Conservation (phyloP, 2,888 invertebrate species). For the Leptinotarsa rubiginosa region DNA sequence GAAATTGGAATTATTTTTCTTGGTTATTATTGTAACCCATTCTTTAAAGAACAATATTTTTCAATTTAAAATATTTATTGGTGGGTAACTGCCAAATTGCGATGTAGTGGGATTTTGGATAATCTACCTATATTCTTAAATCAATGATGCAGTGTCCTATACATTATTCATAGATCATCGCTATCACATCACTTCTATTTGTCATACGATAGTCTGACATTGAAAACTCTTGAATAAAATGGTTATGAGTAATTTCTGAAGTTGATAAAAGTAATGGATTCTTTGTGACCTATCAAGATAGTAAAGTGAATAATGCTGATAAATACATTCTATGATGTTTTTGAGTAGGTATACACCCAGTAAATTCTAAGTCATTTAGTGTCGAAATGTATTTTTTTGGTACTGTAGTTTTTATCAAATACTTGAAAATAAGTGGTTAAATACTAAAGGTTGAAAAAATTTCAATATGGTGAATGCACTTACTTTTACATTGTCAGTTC, state of each 20-base stretch:
- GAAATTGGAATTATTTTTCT: too few relatives aligned
- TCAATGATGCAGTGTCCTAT: slow-evolving; percentile 5
- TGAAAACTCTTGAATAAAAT: background rate
- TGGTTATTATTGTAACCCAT: too few relatives aligned
- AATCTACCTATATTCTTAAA: background rate
- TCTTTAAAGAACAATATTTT: too few relatives aligned
- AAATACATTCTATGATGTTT: slow-evolving; percentile 7
- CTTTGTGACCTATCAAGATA: background rate
- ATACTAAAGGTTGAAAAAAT: too few relatives aligned
- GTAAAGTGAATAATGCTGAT: slow-evolving; percentile 20
- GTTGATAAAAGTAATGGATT: background rate
- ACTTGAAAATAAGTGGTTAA: too few relatives aligned
- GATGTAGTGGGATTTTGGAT: too few relatives aligned
- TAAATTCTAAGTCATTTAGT: slow-evolving; percentile 1
- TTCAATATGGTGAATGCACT: background rate
- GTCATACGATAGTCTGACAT: background rate
- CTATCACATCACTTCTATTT: background rate
- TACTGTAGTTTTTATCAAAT: too few relatives aligned
- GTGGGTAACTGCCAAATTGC: too few relatives aligned
- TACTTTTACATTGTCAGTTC: background rate
- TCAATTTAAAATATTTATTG: too few relatives aligned
- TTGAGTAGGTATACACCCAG: background rate
- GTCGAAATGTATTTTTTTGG: background rate
- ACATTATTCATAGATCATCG: slow-evolving; percentile 2
- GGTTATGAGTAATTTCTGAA: slow-evolving; percentile 1